A percentile compares a stretch with the other conserved stretches of the same genome.
Evolutionary conservation across 2,113 vertebrate species (phyloP).

Genomic region (Rhineura floridana): DNA sequence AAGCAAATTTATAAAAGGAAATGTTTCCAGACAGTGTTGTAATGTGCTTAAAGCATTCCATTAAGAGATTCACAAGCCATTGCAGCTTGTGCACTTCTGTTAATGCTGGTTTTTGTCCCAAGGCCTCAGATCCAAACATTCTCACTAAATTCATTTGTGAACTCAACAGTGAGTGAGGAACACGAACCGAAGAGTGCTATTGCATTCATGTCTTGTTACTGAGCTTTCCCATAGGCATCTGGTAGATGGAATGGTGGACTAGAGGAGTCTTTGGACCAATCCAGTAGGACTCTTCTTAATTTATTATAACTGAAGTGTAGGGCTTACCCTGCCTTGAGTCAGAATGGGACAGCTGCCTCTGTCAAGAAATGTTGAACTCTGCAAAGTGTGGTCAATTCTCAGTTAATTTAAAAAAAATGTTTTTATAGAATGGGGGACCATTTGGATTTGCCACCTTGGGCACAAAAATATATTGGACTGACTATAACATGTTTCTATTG

Average conservation of each 20-base stretch:
- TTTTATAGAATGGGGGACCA: neutral
- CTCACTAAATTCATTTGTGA: neutral
- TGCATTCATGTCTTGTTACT: too few species aligned
- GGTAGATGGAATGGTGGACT: too few species aligned
- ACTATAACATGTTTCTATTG: neutral
- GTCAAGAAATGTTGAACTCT: neutral
- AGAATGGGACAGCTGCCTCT: neutral
- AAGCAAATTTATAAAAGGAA: neutral
- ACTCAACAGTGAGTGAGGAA: neutral
- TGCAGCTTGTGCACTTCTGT: neutral
- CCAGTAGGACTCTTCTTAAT: too few species aligned
- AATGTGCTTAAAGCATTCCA: neutral
- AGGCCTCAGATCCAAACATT: neutral
- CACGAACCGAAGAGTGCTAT: too few species aligned
- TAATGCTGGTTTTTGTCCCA: neutral
- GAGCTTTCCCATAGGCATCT: too few species aligned
- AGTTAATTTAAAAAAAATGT: neutral
- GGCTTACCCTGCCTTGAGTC: neutral
- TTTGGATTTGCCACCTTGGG: neutral
- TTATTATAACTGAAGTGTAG: neutral
- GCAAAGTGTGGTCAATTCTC: neutral
- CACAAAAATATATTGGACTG: neutral
- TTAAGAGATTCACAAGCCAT: neutral
- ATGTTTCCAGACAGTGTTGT: neutral
- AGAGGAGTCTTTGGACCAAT: too few species aligned